A percentile compares a stretch with the other conserved stretches of the same genome.
phyloP scores from a whole-genome alignment of 2,113 vertebrate species.

The Acanthochromis polyacanthus region DNA sequence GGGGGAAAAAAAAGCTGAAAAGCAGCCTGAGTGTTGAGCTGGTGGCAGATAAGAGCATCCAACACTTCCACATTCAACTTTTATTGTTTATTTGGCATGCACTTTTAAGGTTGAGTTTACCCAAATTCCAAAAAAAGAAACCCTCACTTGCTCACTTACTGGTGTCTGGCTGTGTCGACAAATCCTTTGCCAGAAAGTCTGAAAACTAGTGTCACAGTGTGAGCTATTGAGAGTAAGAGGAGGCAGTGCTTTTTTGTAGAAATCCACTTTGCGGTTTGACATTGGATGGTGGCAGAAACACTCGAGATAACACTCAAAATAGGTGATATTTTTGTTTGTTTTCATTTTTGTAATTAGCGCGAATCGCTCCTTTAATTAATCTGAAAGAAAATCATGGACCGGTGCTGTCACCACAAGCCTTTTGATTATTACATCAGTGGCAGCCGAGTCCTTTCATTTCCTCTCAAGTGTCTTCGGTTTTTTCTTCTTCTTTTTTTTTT shows the following conservation, averaged over 20 bases:
- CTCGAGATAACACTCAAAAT: constrained; percentile 9
- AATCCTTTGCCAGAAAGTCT: no score
- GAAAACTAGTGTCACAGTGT: no score
- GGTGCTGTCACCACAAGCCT: not conserved
- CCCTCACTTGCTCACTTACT: no score
- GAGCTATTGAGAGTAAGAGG: no score
- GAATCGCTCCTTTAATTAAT: constrained; percentile 23
- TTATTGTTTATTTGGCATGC: not conserved
- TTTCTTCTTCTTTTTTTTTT: no score
- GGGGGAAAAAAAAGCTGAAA: not conserved
- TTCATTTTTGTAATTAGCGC: constrained; percentile 5
- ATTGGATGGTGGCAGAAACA: no score
- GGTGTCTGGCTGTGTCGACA: no score
- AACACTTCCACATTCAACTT: not conserved
- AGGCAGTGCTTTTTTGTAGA: no score
- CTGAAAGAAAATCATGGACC: not conserved
- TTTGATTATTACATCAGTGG: constrained; percentile 12
- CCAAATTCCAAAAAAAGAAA: no score
- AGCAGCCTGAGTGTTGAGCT: not conserved
- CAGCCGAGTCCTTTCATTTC: constrained; percentile 23
- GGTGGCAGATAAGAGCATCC: constrained; percentile 3
- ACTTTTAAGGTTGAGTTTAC: no score
- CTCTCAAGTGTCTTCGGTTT: constrained; percentile 10
- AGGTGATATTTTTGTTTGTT: not conserved
- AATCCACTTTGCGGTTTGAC: no score